Evolutionary conservation across 1,140 invertebrate species (phyloP).

Genomic region (Ridgeia piscesae): DNA sequence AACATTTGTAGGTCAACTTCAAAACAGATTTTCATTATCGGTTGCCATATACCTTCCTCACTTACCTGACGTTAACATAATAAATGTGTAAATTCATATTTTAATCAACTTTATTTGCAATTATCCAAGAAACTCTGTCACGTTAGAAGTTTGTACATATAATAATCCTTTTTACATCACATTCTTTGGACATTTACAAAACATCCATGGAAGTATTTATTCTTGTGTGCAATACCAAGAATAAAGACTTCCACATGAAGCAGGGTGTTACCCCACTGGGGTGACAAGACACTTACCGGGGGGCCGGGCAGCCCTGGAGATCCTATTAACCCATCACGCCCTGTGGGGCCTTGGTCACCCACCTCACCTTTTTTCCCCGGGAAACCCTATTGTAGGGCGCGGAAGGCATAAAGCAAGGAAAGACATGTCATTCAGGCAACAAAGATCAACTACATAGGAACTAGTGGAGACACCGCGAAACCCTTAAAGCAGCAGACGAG

Average conservation of each 20-base stretch:
- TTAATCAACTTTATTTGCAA: no score
- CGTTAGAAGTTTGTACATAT: no score
- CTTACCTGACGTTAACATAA: no score
- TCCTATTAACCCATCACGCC: conserved; percentile 32
- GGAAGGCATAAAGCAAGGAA: conserved; percentile 8
- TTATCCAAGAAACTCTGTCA: no score
- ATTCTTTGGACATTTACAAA: neutral
- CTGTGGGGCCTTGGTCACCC: conserved; percentile 32
- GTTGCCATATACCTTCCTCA: no score
- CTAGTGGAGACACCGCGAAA: neutral
- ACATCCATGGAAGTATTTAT: neutral
- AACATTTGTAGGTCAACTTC: no score
- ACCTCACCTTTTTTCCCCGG: conserved; percentile 31
- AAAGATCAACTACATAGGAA: neutral
- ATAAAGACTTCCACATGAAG: neutral
- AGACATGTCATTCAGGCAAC: conserved; percentile 13
- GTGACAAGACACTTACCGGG: conserved; percentile 23
- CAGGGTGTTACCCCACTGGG: neutral
- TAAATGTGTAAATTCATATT: no score
- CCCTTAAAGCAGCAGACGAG: neutral
- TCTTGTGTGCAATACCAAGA: neutral
- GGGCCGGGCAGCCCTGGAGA: conserved; percentile 31
- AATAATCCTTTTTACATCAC: neutral
- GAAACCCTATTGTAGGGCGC: conserved; percentile 25
- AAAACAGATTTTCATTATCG: no score